Conservation (phyloP, 2,113 vertebrate species). For the Alouatta palliata region DNA sequence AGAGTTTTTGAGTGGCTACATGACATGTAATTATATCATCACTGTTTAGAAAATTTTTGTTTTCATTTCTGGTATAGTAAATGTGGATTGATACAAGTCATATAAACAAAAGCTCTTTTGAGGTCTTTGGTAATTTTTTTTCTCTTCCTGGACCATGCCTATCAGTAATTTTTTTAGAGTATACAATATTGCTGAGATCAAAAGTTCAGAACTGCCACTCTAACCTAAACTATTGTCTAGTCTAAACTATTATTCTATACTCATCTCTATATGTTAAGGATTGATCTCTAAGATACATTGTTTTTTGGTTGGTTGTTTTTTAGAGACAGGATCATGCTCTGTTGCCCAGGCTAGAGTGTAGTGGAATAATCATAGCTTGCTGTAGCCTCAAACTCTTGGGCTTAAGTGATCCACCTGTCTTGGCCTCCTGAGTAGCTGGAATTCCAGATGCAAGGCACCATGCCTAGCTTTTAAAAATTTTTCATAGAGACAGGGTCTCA, state of each 20-base stretch:
- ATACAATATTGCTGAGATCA: background rate
- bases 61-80: constrained; percentile 28
- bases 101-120: background rate
- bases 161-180: background rate
- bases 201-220: background rate
- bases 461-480: too few relatives aligned
- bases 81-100: background rate
- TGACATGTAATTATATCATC: background rate
- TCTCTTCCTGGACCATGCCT: background rate
- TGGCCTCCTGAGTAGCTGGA: too few relatives aligned
- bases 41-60: background rate
- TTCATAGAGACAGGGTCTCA: too few relatives aligned
- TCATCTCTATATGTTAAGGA: background rate
- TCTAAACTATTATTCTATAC: background rate
- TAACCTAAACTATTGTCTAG: background rate
- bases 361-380: too few relatives aligned
- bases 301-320: background rate
- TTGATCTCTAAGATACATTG: constrained; percentile 10
- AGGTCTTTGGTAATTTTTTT: background rate
- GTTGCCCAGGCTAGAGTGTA: background rate
- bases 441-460: too few relatives aligned
- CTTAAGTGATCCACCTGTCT: too few relatives aligned
- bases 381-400: background rate
- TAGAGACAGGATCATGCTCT: background rate
- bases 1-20: constrained; percentile 6